A percentile compares a stretch with the other conserved stretches of the same genome.
These are phyloP conservation scores for Petrocephalus zakoni DNA, from an alignment of 2,113 vertebrate species.

Conservation along the genomic window DNA sequence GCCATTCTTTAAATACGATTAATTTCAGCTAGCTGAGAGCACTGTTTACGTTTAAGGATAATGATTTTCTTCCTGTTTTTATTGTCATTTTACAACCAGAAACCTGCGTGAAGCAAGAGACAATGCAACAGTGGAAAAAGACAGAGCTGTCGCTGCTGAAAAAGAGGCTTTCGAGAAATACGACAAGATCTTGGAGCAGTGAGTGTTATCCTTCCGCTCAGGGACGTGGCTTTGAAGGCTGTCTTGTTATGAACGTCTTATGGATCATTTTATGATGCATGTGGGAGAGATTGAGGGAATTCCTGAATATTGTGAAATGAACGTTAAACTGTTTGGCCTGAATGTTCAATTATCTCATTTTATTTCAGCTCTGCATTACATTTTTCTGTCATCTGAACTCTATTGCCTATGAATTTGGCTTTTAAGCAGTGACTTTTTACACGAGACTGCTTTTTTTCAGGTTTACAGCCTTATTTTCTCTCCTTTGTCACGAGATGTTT, in stretches of 20 bases:
- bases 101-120: constrained; percentile 88
- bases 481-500: background rate
- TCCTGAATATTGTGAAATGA: background rate
- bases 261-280: background rate
- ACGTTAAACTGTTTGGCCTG: background rate
- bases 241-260: background rate
- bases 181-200: constrained; percentile 86
- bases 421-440: background rate
- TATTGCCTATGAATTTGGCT: background rate
- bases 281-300: background rate
- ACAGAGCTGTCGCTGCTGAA: constrained; percentile 73
- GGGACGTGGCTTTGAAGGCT: background rate
- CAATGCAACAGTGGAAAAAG: constrained; percentile 81
- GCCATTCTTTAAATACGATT: background rate
- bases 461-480: background rate
- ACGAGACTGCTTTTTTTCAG: background rate
- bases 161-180: constrained; percentile 80
- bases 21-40: background rate
- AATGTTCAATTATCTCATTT: background rate
- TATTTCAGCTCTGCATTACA: background rate
- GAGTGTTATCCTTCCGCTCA: constrained; percentile 53
- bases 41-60: background rate
- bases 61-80: background rate
- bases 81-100: constrained; percentile 51
- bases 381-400: background rate